A percentile compares a stretch with the other conserved stretches of the same genome.
These are phyloP conservation scores for Onychostruthus taczanowskii DNA, from an alignment of 2,113 vertebrate species.

Conservation along the genomic window DNA sequence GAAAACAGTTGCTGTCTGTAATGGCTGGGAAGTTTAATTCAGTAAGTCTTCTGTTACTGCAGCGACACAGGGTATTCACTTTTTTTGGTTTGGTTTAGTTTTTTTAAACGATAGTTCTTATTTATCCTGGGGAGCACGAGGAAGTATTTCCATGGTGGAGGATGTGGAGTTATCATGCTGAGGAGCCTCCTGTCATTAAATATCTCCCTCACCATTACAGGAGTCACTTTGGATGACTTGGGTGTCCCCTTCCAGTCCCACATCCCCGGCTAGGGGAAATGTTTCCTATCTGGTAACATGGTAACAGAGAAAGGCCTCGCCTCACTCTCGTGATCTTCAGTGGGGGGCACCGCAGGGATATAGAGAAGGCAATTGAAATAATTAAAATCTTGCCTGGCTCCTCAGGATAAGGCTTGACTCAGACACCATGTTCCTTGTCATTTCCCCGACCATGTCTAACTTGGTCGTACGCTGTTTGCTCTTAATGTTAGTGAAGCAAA, in stretches of 20 bases:
- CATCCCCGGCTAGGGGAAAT: not conserved
- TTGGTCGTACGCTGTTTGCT: not conserved
- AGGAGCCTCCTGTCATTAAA: not conserved
- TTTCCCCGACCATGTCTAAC: not conserved
- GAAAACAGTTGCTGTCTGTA: not conserved
- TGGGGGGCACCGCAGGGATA: not conserved
- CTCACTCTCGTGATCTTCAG: not conserved
- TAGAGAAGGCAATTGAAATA: not conserved
- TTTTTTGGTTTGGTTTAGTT: not conserved
- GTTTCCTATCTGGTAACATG: not conserved
- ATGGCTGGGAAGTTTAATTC: not conserved
- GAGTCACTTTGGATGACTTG: not conserved
- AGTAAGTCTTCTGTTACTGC: not conserved
- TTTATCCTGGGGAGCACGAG: not conserved
- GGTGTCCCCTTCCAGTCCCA: not conserved
- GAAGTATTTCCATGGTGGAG: not conserved
- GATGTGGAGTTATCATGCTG: not conserved
- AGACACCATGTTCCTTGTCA: not conserved
- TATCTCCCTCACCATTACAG: not conserved
- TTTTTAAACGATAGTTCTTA: not conserved
- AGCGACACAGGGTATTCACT: not conserved
- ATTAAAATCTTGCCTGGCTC: not conserved
- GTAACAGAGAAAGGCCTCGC: not conserved
- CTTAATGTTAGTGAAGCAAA: not conserved
- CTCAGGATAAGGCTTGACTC: not conserved